Evolutionary conservation across 2,888 invertebrate genomes (phyloP).

Genomic region (Rhagonycha lutea): DNA sequence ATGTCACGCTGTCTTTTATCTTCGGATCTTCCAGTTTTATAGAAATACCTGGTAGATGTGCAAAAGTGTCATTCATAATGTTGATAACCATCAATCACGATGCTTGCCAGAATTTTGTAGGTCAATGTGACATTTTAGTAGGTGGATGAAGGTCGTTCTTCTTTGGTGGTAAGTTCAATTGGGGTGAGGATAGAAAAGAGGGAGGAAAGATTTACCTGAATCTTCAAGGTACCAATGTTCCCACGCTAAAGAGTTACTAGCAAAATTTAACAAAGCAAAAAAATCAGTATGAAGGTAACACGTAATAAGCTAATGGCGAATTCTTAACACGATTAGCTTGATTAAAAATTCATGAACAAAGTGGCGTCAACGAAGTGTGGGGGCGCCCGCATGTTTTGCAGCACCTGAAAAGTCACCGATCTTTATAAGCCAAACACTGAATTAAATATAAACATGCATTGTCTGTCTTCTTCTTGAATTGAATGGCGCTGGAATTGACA

Average conservation of each 20-base stretch:
- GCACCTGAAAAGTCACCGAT: slow-evolving; percentile 10
- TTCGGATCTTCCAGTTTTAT: neutral
- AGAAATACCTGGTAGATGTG: neutral
- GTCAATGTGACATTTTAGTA: neutral
- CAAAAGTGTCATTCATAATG: neutral
- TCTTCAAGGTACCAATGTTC: neutral
- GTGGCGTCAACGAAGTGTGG: slow-evolving; percentile 4
- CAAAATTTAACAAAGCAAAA: neutral
- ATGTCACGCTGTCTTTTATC: neutral
- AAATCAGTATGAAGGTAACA: neutral
- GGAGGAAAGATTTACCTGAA: neutral
- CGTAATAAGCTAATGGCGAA: neutral
- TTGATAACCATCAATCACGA: neutral
- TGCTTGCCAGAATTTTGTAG: neutral
- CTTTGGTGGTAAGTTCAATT: neutral
- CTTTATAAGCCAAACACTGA: neutral
- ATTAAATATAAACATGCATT: neutral
- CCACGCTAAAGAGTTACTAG: neutral
- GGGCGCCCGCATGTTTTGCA: slow-evolving; percentile 18
- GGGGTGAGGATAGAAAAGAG: neutral
- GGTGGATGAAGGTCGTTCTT: neutral
- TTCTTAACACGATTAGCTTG: neutral
- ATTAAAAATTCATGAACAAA: neutral
- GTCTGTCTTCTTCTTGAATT: neutral
- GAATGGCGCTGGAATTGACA: neutral